Evolutionary conservation across 2,113 vertebrate species (phyloP).

Genomic region (Thalassarche chlororhynchos): DNA sequence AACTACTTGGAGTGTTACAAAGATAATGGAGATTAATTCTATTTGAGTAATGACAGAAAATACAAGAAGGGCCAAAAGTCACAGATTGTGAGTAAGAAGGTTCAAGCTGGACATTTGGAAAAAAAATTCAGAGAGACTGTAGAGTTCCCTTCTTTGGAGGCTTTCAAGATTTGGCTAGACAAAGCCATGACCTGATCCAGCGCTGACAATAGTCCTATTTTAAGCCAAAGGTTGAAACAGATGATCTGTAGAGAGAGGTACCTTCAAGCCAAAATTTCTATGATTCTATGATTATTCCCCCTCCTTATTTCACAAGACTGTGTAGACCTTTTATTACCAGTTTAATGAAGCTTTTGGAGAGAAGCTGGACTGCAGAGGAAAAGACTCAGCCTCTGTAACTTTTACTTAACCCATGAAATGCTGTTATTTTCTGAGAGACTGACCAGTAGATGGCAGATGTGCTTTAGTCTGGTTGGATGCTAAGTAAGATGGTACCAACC

Average conservation of each 20-base stretch:
- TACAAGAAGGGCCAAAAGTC: not conserved
- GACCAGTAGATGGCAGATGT: not conserved
- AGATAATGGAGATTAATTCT: not conserved
- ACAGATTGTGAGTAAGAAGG: not conserved
- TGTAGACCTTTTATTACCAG: not conserved
- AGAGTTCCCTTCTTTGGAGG: not conserved
- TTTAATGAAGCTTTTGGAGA: not conserved
- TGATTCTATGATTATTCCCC: not conserved
- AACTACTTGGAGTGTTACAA: not conserved
- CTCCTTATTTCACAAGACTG: not conserved
- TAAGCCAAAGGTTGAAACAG: not conserved
- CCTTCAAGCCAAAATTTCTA: not conserved
- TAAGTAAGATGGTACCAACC: not conserved
- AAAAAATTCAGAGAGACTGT: not conserved
- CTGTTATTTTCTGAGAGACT: not conserved
- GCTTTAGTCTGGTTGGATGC: not conserved
- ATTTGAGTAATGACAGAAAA: not conserved
- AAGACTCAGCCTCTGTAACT: not conserved
- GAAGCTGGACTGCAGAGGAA: not conserved
- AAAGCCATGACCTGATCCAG: not conserved
- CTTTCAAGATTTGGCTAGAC: not conserved
- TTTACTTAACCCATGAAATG: not conserved
- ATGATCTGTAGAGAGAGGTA: not conserved
- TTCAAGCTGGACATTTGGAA: not conserved
- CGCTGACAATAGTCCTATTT: not conserved